Percentiles rank a stretch among this genome's conserved stretches.
These are phyloP conservation scores for Champsocephalus gunnari DNA, from an alignment of 2,797 vertebrate genomes.

Conservation along the genomic window DNA sequence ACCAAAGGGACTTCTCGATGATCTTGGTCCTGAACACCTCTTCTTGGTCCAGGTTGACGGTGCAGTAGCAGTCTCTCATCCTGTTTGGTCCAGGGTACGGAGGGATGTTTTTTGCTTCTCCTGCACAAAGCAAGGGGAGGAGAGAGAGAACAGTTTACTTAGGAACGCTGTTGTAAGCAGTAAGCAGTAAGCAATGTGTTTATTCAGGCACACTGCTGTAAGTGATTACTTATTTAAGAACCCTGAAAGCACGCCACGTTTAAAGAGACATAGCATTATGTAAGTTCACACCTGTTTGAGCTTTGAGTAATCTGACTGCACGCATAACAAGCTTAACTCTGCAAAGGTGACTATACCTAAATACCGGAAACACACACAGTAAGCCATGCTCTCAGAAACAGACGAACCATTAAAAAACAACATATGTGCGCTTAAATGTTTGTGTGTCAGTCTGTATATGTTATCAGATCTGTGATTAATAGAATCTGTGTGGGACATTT, in stretches of 20 bases:
- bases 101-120: slow-evolving; percentile 98
- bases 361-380: slow-evolving; percentile 20
- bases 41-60: slow-evolving; percentile 98
- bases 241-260: slow-evolving; percentile 8
- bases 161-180: slow-evolving; percentile 32
- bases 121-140: slow-evolving; percentile 64
- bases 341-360: slow-evolving; percentile 21
- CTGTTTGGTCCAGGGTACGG: slow-evolving; percentile 96
- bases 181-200: slow-evolving; percentile 24
- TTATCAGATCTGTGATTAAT: slow-evolving; percentile 68
- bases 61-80: slow-evolving; percentile 99
- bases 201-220: slow-evolving; percentile 31
- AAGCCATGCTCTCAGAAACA: slow-evolving; percentile 31
- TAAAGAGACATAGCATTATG: slow-evolving; percentile 21
- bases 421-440: slow-evolving; percentile 16
- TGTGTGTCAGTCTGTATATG: slow-evolving; percentile 15
- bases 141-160: slow-evolving; percentile 35
- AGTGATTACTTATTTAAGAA: slow-evolving; percentile 42
- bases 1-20: slow-evolving; percentile 98
- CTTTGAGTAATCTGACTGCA: slow-evolving; percentile 38
- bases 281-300: slow-evolving; percentile 45
- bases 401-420: slow-evolving; percentile 8
- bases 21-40: slow-evolving; percentile 99
- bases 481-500: slow-evolving; percentile 73
- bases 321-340: slow-evolving; percentile 43